Percentiles rank a stretch among this genome's conserved stretches.
Evolutionary conservation across 2,113 vertebrate genomes (phyloP).

Genomic region (Neodontobutis hainanensis): DNA sequence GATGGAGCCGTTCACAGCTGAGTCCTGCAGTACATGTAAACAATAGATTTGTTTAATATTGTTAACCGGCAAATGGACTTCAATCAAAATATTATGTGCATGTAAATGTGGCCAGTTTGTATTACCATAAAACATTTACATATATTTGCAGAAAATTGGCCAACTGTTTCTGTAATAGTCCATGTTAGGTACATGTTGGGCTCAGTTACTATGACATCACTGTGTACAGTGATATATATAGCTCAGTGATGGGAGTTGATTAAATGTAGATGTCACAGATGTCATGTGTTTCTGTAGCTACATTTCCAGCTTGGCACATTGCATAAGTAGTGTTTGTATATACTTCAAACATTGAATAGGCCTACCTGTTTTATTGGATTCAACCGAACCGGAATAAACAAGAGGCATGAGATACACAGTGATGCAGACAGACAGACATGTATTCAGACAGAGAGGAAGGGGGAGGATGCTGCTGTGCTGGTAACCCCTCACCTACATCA

Average conservation of each 20-base stretch:
- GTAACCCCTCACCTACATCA: constrained; percentile 70
- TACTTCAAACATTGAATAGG: too few relatives aligned
- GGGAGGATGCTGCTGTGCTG: constrained; percentile 35
- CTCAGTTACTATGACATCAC: constrained; percentile 6
- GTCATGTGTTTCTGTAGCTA: not conserved
- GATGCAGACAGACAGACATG: constrained; percentile 2
- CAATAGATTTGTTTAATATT: too few relatives aligned
- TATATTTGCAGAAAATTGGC: not conserved
- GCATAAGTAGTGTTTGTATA: not conserved
- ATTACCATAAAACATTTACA: too few relatives aligned
- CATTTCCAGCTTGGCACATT: not conserved
- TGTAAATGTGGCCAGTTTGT: too few relatives aligned
- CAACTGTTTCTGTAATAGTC: not conserved
- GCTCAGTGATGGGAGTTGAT: not conserved
- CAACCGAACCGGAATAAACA: not conserved
- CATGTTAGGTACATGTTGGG: not conserved
- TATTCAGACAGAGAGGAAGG: not conserved
- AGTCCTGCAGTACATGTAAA: too few relatives aligned
- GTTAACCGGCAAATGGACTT: too few relatives aligned
- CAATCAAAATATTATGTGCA: too few relatives aligned
- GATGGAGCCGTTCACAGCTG: too few relatives aligned
- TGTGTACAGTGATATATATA: constrained; percentile 3
- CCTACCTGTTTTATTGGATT: not conserved
- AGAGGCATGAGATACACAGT: constrained; percentile 8
- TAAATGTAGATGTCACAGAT: not conserved